phyloP scores from a whole-genome alignment of 2,113 vertebrate species.

The Archilochus colubris region DNA sequence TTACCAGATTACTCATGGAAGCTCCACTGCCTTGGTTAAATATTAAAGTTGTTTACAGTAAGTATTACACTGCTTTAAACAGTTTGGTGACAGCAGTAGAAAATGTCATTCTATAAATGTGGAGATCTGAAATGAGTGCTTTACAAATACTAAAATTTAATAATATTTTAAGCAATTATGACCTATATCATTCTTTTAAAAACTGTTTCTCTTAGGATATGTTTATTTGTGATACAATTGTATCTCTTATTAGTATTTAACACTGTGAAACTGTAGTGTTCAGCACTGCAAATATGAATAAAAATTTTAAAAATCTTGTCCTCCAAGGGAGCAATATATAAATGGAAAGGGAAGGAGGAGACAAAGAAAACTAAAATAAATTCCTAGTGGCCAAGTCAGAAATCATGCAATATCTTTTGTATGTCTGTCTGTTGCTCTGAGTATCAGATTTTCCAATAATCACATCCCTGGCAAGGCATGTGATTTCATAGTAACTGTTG shows the following conservation, averaged over 20 bases:
- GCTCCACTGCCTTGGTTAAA: conserved; percentile 88
- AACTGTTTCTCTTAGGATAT: background rate
- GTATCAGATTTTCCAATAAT: background rate
- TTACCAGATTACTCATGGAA: conserved; percentile 92
- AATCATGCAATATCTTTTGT: background rate
- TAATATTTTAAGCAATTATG: background rate
- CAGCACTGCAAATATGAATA: background rate
- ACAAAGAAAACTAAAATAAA: background rate
- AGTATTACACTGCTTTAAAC: conserved; percentile 62
- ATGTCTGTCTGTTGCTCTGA: background rate
- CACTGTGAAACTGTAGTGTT: background rate
- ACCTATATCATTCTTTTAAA: background rate
- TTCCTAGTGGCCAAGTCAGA: background rate
- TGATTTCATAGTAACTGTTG: background rate
- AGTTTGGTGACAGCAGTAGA: background rate
- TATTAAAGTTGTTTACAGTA: conserved; percentile 95
- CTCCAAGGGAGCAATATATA: background rate
- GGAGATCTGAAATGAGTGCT: background rate
- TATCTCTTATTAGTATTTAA: background rate
- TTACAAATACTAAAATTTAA: background rate
- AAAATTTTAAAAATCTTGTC: background rate
- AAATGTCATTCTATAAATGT: background rate
- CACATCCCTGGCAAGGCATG: background rate
- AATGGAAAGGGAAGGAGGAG: background rate
- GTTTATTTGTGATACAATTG: background rate